Base-by-base conservation (phyloP, 2,113 vertebrate species). In the Centrocercus urophasianus region DNA sequence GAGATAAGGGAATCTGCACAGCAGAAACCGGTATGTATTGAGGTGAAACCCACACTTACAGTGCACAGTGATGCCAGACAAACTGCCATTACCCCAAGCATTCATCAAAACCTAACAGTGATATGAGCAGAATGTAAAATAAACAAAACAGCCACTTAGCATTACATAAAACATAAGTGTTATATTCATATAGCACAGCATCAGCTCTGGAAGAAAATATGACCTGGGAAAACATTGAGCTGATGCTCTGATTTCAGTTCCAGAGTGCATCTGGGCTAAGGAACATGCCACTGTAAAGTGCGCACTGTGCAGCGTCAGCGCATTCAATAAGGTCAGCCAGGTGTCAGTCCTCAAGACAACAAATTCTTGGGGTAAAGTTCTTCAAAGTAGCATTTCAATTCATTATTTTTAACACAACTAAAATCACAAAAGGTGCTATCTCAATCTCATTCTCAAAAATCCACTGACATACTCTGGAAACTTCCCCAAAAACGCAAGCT, bases 401-500 rank as follows among this genome's bases (percentile, higher is more conserved):
- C 8, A 34, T 28, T 78, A 56, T 8, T 3, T 25, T 52, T 43
- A 83, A 70, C 8, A 25, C 27, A 50, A 48, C 30, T 19, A 78
- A 66, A 88, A 77, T 47, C 57, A 85, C 3, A 45, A 2, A 61
- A 48, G 13, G 28, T 27, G 50, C 59, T 75, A n/a, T 78, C 57
- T 27, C 8, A 47, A 28, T 65, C 16, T 82, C 3, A 81, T 61
- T 90, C 8, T 81, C 8, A 81, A 83, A 60, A 10, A 77, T 19
- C 10, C 43, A 78, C 36, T 22, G 61, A 54, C 21, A 20, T 4
- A 50, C 27, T 40, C 50, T 43, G 38, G 83, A 76, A 84, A 64
- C 9, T 67, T 16, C 4, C 1, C 2, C 1, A 4, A 83, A 77
- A 36, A 10, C 1, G 27, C 1, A 6, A 21, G 13, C 22, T 64